Evolutionary conservation across 1,140 invertebrate species (phyloP).

Genomic region (Diabrotica undecimpunctata): DNA sequence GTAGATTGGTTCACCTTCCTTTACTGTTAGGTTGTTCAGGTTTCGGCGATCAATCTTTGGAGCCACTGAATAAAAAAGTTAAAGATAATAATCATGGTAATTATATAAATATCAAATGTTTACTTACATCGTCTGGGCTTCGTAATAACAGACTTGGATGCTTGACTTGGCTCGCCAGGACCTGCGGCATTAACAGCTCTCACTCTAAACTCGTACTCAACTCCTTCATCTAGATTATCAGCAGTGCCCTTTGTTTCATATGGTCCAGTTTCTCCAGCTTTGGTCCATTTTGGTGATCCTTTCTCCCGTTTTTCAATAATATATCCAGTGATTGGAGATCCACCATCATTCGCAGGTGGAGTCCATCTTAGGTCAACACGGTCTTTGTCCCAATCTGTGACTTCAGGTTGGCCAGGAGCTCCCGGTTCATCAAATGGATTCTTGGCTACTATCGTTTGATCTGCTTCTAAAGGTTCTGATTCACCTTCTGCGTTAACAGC

Average conservation of each 20-base stretch:
- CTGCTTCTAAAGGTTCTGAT: conserved; percentile 86
- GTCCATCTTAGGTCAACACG: conserved; percentile 90
- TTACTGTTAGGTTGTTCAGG: conserved; percentile 70
- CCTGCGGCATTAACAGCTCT: conserved; percentile 75
- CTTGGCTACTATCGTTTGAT: conserved; percentile 89
- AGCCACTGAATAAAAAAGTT: conserved; percentile 62
- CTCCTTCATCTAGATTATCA: conserved; percentile 77
- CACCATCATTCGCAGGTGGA: conserved; percentile 83
- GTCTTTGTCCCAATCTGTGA: conserved; percentile 92
- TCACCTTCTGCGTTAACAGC: conserved; percentile 95
- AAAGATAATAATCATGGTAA: not conserved
- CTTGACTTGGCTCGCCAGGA: conserved; percentile 73
- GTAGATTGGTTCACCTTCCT: conserved; percentile 78
- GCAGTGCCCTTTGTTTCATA: conserved; percentile 75
- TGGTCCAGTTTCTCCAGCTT: conserved; percentile 74
- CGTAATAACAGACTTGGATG: conserved; percentile 70
- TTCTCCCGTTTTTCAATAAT: conserved; percentile 92
- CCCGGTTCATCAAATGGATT: conserved; percentile 97
- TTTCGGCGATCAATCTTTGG: conserved; percentile 87
- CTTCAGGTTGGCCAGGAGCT: conserved; percentile 81
- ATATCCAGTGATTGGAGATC: conserved; percentile 89
- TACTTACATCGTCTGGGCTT: conserved; percentile 82
- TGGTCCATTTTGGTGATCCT: conserved; percentile 80
- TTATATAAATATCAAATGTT: not conserved
- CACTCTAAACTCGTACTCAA: conserved; percentile 85